phyloP scores from a whole-genome alignment of 1,140 invertebrate genomes.

The Trichogramma pretiosum region DNA sequence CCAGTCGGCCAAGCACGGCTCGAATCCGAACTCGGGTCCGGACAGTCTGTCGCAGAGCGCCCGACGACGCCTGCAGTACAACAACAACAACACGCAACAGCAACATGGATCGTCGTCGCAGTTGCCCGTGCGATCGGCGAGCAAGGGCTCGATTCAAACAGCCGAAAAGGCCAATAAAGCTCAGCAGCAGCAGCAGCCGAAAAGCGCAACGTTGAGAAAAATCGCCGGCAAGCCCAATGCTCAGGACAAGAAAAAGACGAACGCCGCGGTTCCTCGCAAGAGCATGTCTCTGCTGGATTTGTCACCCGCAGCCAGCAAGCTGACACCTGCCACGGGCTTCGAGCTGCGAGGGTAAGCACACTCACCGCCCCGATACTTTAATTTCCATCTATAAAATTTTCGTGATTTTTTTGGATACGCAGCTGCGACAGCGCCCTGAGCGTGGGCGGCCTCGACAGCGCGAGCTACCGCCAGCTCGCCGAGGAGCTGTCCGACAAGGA shows the following conservation, averaged over 20 bases:
- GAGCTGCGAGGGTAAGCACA: constrained; percentile 5
- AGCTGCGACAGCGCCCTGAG: constrained; percentile 22
- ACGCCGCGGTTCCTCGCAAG: constrained; percentile 22
- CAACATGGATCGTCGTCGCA: too few relatives aligned
- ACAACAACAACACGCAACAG: too few relatives aligned
- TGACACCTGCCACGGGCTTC: constrained; percentile 1
- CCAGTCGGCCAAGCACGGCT: background rate
- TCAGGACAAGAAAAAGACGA: too few relatives aligned
- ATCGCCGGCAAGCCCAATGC: background rate
- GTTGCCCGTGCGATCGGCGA: constrained; percentile 1
- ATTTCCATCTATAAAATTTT: background rate
- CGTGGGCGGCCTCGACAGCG: constrained; percentile 12
- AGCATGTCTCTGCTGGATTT: constrained; percentile 38
- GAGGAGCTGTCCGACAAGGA: background rate
- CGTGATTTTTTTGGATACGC: too few relatives aligned
- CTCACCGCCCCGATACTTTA: background rate
- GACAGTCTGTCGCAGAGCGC: background rate
- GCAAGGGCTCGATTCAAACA: constrained; percentile 3
- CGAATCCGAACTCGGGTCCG: background rate
- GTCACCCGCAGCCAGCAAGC: constrained; percentile 16
- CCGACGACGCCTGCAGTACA: constrained; percentile 4
- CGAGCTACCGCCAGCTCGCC: background rate
- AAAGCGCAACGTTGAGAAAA: too few relatives aligned
- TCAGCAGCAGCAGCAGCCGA: too few relatives aligned
- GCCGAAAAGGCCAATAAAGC: too few relatives aligned